phyloP scores from a whole-genome alignment of 2,113 vertebrate genomes.

The Suricata suricatta region DNA sequence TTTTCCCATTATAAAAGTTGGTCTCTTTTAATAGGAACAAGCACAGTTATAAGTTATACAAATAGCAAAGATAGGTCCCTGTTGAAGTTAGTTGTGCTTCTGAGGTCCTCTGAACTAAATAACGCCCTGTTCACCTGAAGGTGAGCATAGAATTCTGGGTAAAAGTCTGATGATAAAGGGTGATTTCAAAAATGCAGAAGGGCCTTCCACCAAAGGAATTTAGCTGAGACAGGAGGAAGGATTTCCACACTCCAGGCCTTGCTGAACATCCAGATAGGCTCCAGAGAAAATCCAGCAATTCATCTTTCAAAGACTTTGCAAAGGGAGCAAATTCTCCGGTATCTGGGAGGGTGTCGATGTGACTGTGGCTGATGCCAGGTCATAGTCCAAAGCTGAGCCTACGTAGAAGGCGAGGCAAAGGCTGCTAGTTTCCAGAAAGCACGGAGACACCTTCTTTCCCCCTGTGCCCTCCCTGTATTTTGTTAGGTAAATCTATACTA shows the following conservation, averaged over 20 bases:
- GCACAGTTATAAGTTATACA: not conserved
- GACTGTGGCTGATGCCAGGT: not conserved
- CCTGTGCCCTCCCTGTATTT: not conserved
- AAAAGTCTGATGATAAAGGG: no score
- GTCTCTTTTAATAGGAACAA: not conserved
- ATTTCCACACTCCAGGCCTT: not conserved
- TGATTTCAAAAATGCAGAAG: not conserved
- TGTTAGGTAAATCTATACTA: not conserved
- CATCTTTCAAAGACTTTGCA: not conserved
- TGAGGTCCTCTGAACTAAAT: not conserved
- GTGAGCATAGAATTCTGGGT: no score
- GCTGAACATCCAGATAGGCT: not conserved
- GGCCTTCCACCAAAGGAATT: not conserved
- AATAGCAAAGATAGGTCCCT: not conserved
- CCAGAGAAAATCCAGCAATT: not conserved
- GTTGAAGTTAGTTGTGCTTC: not conserved
- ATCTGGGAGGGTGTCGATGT: no score
- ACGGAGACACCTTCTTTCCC: not conserved
- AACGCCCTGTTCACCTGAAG: not conserved
- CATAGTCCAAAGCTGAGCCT: not conserved
- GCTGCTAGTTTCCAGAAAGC: not conserved
- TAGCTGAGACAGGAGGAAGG: not conserved
- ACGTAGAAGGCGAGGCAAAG: not conserved
- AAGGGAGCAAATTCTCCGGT: not conserved
- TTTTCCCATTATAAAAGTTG: not conserved